Percentiles rank a stretch among this genome's conserved stretches.
Evolutionary conservation across 2,888 invertebrate genomes (phyloP).

Genomic region (Noctua pronuba): DNA sequence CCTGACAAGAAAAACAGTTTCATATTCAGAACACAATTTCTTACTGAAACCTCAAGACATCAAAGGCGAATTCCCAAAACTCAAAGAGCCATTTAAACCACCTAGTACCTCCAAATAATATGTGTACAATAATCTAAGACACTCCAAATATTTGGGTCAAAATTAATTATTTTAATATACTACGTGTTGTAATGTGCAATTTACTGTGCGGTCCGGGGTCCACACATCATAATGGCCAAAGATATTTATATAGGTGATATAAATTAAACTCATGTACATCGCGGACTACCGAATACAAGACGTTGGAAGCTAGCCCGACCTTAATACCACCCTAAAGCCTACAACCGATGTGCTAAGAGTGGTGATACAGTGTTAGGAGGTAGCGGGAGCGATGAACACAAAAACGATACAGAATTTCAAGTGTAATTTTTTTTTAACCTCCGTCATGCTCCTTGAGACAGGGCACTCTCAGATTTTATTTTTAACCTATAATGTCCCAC

Average conservation of each 20-base stretch:
- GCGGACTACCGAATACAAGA: slow-evolving; percentile 81
- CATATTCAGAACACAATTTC: slow-evolving; percentile 13
- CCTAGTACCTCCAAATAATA: slow-evolving; percentile 43
- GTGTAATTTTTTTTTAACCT: background rate
- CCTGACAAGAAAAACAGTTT: background rate
- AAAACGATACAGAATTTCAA: background rate
- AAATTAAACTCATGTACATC: slow-evolving; percentile 82
- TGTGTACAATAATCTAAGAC: slow-evolving; percentile 69
- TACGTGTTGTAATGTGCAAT: slow-evolving; percentile 75
- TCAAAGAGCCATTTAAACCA: slow-evolving; percentile 45
- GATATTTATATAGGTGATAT: slow-evolving; percentile 81
- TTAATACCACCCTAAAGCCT: slow-evolving; percentile 77
- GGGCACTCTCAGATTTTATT: background rate
- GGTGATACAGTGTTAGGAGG: slow-evolving; percentile 14
- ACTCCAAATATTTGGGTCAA: slow-evolving; percentile 69
- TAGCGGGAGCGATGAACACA: slow-evolving; percentile 45
- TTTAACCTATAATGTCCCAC: no score
- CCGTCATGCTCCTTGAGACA: background rate
- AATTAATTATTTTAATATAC: slow-evolving; percentile 79
- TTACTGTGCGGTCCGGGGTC: slow-evolving; percentile 73
- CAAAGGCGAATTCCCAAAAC: slow-evolving; percentile 48
- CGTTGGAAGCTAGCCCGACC: slow-evolving; percentile 85
- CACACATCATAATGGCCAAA: slow-evolving; percentile 78
- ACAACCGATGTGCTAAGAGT: slow-evolving; percentile 63
- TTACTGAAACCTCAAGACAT: slow-evolving; percentile 14